Evolutionary conservation across 2,888 invertebrate species (phyloP), one percentile per base, ranked within the genome.

Genomic region (Blomia tropicalis): DNA sequence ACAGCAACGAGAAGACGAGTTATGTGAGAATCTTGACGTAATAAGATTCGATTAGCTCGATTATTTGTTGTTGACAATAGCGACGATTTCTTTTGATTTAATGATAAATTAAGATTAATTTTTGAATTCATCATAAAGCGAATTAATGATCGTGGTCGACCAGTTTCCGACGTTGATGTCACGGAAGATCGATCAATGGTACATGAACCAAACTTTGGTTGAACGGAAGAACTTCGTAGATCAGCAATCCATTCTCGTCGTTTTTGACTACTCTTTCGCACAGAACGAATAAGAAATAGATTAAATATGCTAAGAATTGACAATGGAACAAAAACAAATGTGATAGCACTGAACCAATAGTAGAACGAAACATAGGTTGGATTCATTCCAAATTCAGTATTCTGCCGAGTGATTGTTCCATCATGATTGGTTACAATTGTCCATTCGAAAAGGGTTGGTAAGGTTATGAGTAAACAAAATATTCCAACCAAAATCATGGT

Each of bases 401-500:
- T 36, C 36, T 11, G 7, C 7, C 7, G 7, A 7, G 36, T 11
- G 17, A 36, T 17, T 36, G 17, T 7, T 11, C 7, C 17, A 36
- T 36, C 36, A 17, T 7, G 17, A 17, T 17, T 36, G 36, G 36
- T 17, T 17, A 36, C 36, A 36, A 17, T 36, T 36, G 7, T 36
- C 36, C 36, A 36, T 72, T 84, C 84, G 71, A 84, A 82, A n/a
- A 82, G 78, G 58, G 83, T 79, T 0, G 84, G 83, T 59, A 80
- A 75, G 0, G 76, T 75, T 59, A 80, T 76, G 31, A 81, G 70
- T 64, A 82, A 74, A 47, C 72, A 72, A 4, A 71, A 62, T 0
- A 71, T 2, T 25, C 71, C 70, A 1, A 72, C 72, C 0, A 67
- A 44, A 2, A 70, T 54, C 1, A 73, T 72, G 27, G 72, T 69